These are phyloP conservation scores for Syrmaticus mikado DNA, from an alignment of 2,113 vertebrate species.

Conservation along the genomic window DNA sequence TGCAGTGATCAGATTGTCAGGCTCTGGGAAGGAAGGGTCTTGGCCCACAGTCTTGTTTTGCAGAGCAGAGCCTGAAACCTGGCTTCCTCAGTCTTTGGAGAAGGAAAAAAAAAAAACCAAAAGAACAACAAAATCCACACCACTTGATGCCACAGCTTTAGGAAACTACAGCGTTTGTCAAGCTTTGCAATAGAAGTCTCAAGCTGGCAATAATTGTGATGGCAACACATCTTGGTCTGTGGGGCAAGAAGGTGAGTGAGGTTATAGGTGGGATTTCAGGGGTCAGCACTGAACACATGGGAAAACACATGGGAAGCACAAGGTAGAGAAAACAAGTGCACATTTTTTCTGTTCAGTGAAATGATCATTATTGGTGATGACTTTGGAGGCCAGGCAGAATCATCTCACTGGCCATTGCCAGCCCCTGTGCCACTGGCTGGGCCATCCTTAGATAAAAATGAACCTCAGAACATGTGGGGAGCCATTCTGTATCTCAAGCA, in stretches of 20 bases:
- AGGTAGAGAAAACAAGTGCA: neutral
- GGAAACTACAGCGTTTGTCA: neutral
- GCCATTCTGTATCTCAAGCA: neutral
- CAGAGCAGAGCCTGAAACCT: neutral
- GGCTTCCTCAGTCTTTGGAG: neutral
- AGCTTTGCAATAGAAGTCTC: neutral
- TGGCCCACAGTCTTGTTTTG: neutral
- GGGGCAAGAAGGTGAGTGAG: neutral
- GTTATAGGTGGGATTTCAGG: neutral
- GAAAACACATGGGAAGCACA: neutral
- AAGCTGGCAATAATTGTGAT: neutral
- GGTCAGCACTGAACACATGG: neutral
- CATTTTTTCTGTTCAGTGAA: neutral
- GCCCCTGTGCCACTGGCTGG: neutral
- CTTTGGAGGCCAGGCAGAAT: neutral
- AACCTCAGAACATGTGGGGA: neutral
- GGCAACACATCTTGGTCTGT: fast-evolving
- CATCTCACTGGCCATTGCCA: neutral
- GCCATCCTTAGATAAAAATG: neutral
- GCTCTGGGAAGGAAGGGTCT: neutral
- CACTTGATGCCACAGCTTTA: neutral
- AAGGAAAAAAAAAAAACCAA: neutral
- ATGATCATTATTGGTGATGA: neutral
- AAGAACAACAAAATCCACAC: neutral
- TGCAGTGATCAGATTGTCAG: too few relatives aligned